Evolutionary conservation across 2,113 vertebrate species (phyloP).

Genomic region (Lepisosteus oculatus): DNA sequence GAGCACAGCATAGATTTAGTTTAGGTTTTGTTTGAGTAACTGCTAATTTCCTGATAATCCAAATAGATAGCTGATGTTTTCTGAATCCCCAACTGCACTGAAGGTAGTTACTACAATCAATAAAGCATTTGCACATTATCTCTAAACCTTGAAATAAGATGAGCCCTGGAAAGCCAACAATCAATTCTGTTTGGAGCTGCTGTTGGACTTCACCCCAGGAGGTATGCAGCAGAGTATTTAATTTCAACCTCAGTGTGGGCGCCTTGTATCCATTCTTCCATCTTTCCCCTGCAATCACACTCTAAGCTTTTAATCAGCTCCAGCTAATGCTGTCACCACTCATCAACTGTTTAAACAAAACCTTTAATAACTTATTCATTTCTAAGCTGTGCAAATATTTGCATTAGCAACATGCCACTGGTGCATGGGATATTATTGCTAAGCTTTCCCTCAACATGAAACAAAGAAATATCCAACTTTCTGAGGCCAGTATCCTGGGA

Average conservation of each 20-base stretch:
- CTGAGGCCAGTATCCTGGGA: neutral
- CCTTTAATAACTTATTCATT: neutral
- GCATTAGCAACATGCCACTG: neutral
- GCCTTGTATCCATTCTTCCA: neutral
- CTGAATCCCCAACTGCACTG: neutral
- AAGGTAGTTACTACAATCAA: neutral
- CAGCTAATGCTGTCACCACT: neutral
- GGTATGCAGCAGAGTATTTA: neutral
- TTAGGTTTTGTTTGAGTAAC: neutral
- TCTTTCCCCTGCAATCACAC: neutral
- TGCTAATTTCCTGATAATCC: neutral
- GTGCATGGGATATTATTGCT: neutral
- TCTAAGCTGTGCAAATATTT: neutral
- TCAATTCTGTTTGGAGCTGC: neutral
- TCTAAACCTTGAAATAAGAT: neutral
- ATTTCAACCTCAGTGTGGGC: neutral
- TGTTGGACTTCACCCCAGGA: neutral
- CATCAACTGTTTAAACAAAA: slow-evolving; percentile 1
- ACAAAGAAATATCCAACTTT: neutral
- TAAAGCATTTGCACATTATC: neutral
- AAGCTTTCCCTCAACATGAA: neutral
- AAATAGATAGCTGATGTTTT: neutral
- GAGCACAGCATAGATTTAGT: neutral
- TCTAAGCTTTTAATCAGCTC: neutral
- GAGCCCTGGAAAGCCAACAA: neutral